Evolutionary conservation across 2,888 invertebrate species (phyloP).

Genomic region (Hemistola chrysoprasaria): DNA sequence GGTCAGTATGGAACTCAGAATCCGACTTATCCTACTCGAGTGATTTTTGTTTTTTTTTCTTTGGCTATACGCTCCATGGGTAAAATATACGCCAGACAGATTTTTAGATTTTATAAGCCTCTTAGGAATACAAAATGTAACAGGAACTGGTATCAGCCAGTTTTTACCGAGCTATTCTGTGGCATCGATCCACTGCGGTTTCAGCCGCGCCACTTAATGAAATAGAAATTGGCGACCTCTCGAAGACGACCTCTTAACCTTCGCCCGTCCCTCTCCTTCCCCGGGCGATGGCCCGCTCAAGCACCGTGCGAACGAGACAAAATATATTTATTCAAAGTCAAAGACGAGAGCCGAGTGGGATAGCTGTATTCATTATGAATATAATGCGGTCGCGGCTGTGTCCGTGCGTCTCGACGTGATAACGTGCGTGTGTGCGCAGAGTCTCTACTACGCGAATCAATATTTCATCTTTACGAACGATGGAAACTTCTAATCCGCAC

Average conservation of each 20-base stretch:
- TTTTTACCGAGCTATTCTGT: conserved; percentile 58
- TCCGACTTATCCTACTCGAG: no score
- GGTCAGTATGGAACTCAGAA: no score
- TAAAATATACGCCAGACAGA: no score
- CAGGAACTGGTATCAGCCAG: conserved; percentile 17
- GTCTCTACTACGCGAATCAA: conserved; percentile 73
- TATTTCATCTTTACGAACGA: conserved; percentile 72
- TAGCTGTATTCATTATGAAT: conserved; percentile 82
- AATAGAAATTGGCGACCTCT: conserved; percentile 80
- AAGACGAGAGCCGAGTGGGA: conserved; percentile 80
- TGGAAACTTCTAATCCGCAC: conserved; percentile 21
- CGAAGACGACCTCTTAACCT: conserved; percentile 77
- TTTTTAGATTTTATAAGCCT: no score
- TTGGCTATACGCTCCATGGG: no score
- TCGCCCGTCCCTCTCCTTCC: conserved; percentile 67
- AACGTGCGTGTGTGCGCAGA: conserved; percentile 60
- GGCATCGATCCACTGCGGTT: conserved; percentile 75
- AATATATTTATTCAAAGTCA: conserved; percentile 82
- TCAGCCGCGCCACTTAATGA: conserved; percentile 76
- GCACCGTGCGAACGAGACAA: conserved; percentile 67
- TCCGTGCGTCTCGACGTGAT: conserved; percentile 68
- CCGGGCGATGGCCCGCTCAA: conserved; percentile 59
- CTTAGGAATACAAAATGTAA: not conserved
- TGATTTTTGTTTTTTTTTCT: no score
- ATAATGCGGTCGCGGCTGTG: conserved; percentile 78